A percentile compares a stretch with the other conserved stretches of the same genome.
phyloP scores from a whole-genome alignment of 1,140 invertebrate genomes.

The Laupala kohalensis region DNA sequence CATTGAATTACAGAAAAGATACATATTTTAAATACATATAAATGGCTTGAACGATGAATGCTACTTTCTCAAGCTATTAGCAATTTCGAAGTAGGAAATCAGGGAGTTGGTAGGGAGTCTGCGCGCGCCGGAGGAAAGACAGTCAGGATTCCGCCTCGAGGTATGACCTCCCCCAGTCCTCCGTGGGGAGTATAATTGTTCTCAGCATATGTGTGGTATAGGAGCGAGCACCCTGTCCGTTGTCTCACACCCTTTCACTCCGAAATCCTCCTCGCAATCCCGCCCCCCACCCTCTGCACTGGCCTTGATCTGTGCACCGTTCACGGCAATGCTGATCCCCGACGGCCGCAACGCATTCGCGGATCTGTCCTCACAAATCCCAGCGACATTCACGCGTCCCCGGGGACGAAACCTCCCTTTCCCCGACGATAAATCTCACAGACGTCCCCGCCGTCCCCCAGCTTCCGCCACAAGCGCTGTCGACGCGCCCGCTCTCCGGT shows the following conservation, averaged over 20 bases:
- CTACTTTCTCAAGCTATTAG: too few relatives aligned
- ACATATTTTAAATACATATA: too few relatives aligned
- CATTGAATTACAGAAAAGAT: too few relatives aligned
- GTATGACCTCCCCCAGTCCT: too few relatives aligned
- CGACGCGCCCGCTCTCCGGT: not conserved
- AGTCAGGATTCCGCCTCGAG: too few relatives aligned
- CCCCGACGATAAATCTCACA: too few relatives aligned
- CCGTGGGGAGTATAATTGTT: not conserved
- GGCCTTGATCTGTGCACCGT: not conserved
- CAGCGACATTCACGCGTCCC: not conserved
- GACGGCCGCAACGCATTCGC: not conserved
- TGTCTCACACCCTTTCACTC: not conserved
- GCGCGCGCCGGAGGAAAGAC: too few relatives aligned
- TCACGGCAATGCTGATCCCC: not conserved
- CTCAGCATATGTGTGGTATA: not conserved
- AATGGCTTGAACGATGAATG: too few relatives aligned
- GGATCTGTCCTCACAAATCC: not conserved
- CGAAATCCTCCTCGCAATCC: not conserved
- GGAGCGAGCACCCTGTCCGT: not conserved
- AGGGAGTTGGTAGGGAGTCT: too few relatives aligned
- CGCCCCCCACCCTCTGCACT: not conserved
- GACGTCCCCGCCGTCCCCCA: not conserved
- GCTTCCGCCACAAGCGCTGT: not conserved
- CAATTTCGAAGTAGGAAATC: too few relatives aligned
- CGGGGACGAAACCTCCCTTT: not conserved